A percentile compares a stretch with the other conserved stretches of the same genome.
Evolutionary conservation across 2,888 invertebrate species (phyloP).

Genomic region (Venustoraphidia nigricollis): DNA sequence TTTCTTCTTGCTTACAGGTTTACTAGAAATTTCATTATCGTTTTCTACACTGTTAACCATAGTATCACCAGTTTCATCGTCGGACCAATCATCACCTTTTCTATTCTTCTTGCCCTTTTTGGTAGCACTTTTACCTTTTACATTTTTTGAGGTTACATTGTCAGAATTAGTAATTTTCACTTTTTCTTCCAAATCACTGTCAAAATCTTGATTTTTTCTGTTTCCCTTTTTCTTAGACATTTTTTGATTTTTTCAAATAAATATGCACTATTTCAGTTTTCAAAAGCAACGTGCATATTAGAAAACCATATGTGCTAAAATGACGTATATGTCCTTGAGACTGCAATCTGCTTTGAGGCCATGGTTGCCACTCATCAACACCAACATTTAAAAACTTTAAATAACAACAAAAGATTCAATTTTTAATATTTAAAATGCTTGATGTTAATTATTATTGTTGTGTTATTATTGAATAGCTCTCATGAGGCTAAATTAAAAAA

Average conservation of each 20-base stretch:
- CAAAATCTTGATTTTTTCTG: slow-evolving; percentile 39
- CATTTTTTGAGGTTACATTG: slow-evolving; percentile 34
- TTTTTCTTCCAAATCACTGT: slow-evolving; percentile 34
- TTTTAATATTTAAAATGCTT: no score
- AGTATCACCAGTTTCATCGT: slow-evolving; percentile 19
- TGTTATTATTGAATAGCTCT: no score
- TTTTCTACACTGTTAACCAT: slow-evolving; percentile 2
- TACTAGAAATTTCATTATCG: slow-evolving; percentile 5
- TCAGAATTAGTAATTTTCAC: slow-evolving; percentile 20
- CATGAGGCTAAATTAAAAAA: no score
- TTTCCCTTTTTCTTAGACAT: slow-evolving; percentile 45
- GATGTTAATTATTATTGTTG: no score
- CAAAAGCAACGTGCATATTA: no score
- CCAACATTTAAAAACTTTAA: no score
- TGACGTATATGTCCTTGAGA: no score
- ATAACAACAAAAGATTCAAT: no score
- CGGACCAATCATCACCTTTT: slow-evolving; percentile 29
- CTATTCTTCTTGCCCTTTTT: slow-evolving; percentile 35
- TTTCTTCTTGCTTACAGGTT: slow-evolving; percentile 8
- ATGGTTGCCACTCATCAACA: no score
- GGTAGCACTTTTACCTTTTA: slow-evolving; percentile 22
- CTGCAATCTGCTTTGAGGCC: no score
- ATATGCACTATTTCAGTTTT: no score
- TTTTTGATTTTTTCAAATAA: slow-evolving; percentile 6
- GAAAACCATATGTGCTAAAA: no score